Percentiles rank a stretch among this genome's conserved stretches.
Evolutionary conservation across 2,797 vertebrate species (phyloP).

Genomic region (Dallia pectoralis): DNA sequence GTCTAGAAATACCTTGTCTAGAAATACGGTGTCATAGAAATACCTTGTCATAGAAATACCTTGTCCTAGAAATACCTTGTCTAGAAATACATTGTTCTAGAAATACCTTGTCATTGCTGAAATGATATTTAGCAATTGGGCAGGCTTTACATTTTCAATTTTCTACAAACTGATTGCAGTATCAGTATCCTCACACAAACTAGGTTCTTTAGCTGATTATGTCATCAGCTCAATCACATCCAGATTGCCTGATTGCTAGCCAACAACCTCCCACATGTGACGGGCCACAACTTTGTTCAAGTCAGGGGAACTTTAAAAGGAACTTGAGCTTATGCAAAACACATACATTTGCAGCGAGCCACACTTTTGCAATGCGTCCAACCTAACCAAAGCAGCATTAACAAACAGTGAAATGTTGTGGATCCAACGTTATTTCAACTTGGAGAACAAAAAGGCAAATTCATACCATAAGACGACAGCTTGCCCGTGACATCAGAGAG

Average conservation of each 20-base stretch:
- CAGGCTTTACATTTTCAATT: no score
- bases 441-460: background rate
- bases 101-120: no score
- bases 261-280: constrained; percentile 38
- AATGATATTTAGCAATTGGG: no score
- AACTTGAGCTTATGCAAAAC: constrained; percentile 21
- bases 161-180: no score
- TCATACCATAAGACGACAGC: constrained; percentile 1
- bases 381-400: background rate
- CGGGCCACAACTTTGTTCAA: constrained; percentile 39
- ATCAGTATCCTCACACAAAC: constrained; percentile 28
- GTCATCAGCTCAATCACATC: constrained; percentile 54
- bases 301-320: constrained; percentile 38
- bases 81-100: no score
- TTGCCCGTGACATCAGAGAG: no score
- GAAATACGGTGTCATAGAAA: no score
- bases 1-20: no score
- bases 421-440: background rate
- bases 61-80: no score
- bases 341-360: constrained; percentile 14
- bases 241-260: constrained; percentile 46
- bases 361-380: constrained; percentile 13
- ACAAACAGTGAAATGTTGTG: constrained; percentile 11
- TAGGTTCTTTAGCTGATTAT: constrained; percentile 38
- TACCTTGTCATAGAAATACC: no score